These are phyloP conservation scores for Lasioglossum baleicum DNA, from an alignment of 1,140 invertebrate genomes.

Conservation along the genomic window DNA sequence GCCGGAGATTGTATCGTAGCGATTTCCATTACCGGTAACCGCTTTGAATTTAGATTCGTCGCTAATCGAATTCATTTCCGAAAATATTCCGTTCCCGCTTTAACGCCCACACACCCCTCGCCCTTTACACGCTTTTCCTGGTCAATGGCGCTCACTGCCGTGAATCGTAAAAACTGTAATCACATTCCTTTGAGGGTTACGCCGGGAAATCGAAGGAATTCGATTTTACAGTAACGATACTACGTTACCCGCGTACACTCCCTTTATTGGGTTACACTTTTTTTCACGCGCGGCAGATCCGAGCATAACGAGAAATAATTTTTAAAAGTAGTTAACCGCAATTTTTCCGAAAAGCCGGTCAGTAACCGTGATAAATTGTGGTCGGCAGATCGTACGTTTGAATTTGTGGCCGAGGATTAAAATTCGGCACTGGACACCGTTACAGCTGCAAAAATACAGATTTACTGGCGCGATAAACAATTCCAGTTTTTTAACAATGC, in stretches of 20 bases:
- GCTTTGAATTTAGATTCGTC: constrained; percentile 13
- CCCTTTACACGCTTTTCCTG: too few species aligned
- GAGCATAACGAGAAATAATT: neutral
- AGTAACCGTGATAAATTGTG: neutral
- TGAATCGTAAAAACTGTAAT: neutral
- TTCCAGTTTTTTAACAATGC: neutral
- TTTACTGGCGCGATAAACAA: neutral
- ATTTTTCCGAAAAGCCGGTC: constrained; percentile 1
- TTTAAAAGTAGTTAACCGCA: too few species aligned
- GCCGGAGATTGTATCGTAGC: neutral
- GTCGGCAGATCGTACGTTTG: neutral
- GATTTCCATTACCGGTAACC: constrained; percentile 22
- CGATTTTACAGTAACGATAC: neutral
- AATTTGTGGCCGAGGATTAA: neutral
- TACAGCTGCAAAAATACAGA: neutral
- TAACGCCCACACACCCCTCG: neutral
- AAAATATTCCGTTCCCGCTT: neutral
- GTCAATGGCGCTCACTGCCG: neutral
- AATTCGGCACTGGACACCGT: neutral
- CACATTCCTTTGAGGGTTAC: neutral
- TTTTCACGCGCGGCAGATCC: too few species aligned
- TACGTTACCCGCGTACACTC: neutral
- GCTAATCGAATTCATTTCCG: constrained; percentile 35
- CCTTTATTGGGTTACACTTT: neutral
- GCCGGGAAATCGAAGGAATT: neutral